phyloP scores from a whole-genome alignment of 2,888 invertebrate genomes.

The Synergus gifuensis region DNA sequence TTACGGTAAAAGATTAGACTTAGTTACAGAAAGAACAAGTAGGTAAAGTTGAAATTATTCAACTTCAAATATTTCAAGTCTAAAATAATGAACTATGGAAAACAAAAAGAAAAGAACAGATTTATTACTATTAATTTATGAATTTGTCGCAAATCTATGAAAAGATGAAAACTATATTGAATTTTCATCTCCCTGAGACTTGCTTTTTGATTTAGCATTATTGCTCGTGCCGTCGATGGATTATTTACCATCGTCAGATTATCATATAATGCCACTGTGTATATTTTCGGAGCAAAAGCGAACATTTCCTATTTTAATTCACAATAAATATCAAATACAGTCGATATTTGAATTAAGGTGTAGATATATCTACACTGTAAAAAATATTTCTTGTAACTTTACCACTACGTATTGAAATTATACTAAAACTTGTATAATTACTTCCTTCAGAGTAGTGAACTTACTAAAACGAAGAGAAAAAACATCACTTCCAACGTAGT shows the following conservation, averaged over 20 bases:
- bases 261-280: slow-evolving; percentile 68
- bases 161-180: slow-evolving; percentile 54
- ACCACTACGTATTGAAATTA: too few species aligned
- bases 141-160: slow-evolving; percentile 56
- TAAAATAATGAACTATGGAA: background rate
- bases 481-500: too few species aligned
- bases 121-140: background rate
- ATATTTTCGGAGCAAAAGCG: background rate
- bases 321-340: background rate
- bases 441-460: too few species aligned
- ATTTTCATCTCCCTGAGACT: slow-evolving; percentile 64
- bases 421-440: too few species aligned
- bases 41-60: too few species aligned
- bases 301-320: background rate
- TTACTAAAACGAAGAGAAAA: too few species aligned
- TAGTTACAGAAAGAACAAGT: too few species aligned
- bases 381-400: too few species aligned
- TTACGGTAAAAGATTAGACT: too few species aligned
- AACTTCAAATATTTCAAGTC: too few species aligned
- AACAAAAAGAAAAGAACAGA: slow-evolving; percentile 26
- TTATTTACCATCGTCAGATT: slow-evolving; percentile 61
- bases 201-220: slow-evolving; percentile 69
- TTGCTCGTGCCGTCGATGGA: slow-evolving; percentile 69
- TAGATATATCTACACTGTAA: too few species aligned
- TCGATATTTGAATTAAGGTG: too few species aligned